phyloP scores from a whole-genome alignment of 2,113 vertebrate species.

The Lipophrys pholis region DNA sequence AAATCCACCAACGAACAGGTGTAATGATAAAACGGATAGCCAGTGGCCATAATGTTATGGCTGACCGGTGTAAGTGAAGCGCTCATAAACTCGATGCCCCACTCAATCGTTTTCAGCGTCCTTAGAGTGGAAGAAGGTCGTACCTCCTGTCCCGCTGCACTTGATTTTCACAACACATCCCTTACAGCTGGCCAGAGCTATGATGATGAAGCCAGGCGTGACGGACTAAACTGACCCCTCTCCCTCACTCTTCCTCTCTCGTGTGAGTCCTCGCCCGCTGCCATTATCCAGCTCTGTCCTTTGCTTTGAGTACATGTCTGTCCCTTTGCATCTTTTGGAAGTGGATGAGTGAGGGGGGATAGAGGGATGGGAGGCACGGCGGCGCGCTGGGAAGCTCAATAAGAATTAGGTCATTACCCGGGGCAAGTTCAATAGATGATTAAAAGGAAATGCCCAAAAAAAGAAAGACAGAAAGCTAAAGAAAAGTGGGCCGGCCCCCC shows the following conservation, averaged over 20 bases:
- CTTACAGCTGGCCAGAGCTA: slow-evolving; percentile 38
- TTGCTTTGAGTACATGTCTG: slow-evolving; percentile 9
- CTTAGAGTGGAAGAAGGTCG: slow-evolving; percentile 46
- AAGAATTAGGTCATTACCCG: slow-evolving; percentile 77
- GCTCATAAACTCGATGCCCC: slow-evolving; percentile 5
- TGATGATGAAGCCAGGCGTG: slow-evolving; percentile 53
- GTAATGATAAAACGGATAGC: too few species aligned
- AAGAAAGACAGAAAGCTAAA: too few species aligned
- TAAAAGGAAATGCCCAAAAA: slow-evolving; percentile 57
- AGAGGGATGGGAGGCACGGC: slow-evolving; percentile 30
- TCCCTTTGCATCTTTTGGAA: slow-evolving; percentile 48
- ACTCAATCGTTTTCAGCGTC: slow-evolving; percentile 47
- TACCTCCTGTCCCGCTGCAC: neutral
- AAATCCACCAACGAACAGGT: too few species aligned
- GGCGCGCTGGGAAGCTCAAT: slow-evolving; percentile 59
- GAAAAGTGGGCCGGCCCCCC: slow-evolving; percentile 51
- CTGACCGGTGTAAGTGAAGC: slow-evolving; percentile 4
- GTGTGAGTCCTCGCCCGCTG: slow-evolving; percentile 15
- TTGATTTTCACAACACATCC: slow-evolving; percentile 42
- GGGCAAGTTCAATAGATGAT: slow-evolving; percentile 77
- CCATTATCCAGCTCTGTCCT: slow-evolving; percentile 17
- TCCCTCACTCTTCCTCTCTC: slow-evolving; percentile 2
- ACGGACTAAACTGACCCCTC: slow-evolving; percentile 9
- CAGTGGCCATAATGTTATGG: too few species aligned
- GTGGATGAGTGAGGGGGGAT: slow-evolving; percentile 51